A percentile compares a stretch with the other conserved stretches of the same genome.
phyloP scores from a whole-genome alignment of 2,888 invertebrate genomes.

The Melanophora roralis region DNA sequence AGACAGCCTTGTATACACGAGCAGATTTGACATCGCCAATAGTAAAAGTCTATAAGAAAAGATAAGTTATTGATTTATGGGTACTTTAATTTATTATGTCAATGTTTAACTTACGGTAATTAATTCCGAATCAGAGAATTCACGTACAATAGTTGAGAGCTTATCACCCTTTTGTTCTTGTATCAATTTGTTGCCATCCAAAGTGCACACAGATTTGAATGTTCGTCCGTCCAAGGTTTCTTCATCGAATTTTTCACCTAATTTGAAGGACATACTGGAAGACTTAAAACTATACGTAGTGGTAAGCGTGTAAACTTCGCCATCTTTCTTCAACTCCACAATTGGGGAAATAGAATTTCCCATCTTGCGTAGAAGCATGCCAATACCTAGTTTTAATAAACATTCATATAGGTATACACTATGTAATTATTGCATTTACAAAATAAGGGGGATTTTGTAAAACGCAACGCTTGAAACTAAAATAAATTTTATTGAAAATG shows the following conservation, averaged over 20 bases:
- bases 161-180: conserved; percentile 88
- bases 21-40: conserved; percentile 86
- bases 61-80: background rate
- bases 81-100: background rate
- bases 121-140: conserved; percentile 85
- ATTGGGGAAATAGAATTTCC: conserved; percentile 90
- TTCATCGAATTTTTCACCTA: conserved; percentile 92
- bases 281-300: conserved; percentile 94
- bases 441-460: too few species aligned
- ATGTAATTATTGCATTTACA: too few species aligned
- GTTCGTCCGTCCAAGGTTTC: conserved; percentile 93
- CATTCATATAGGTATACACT: too few species aligned
- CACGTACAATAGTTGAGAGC: conserved; percentile 84
- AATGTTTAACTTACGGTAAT: conserved; percentile 78
- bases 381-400: conserved; percentile 85
- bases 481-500: too few species aligned
- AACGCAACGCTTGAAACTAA: too few species aligned
- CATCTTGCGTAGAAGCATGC: conserved; percentile 90
- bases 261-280: conserved; percentile 88
- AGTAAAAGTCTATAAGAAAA: conserved; percentile 82
- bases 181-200: conserved; percentile 88
- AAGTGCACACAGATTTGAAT: conserved; percentile 81
- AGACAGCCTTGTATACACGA: conserved; percentile 84
- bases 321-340: conserved; percentile 87
- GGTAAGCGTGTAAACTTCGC: conserved; percentile 86